Evolutionary conservation across 1,140 invertebrate species (phyloP), one percentile per base, ranked within the genome.

Genomic region (Pantala flavescens): DNA sequence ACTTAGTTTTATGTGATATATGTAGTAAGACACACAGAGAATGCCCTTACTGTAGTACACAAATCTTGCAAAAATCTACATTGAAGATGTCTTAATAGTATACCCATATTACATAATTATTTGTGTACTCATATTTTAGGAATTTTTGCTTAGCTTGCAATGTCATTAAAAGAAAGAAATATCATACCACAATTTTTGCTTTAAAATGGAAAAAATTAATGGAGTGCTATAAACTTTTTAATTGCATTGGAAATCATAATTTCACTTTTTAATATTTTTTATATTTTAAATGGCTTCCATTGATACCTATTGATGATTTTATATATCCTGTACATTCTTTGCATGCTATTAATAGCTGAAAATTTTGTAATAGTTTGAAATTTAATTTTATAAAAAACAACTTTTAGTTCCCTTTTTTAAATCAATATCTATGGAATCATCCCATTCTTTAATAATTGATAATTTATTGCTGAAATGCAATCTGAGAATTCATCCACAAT

Each of bases 1-100:
- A 96, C 85, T 92, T 92, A 83, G 93, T 94, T 79, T 86, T 95
- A 81, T 96, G 94, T 85, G 91, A 90, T 81, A 84, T 84, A 42
- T 96, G 94, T 87, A 91, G 92, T 75, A 86, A 87, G 73, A 90
- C 88, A 76, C 88, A 92, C 79, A 88, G 87, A 79, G 91, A 93
- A 84, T 95, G 93, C 83, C 93, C 94, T 28, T 93, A 94, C 85
- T 96, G 94, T 88, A 91, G 93, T 85, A 90, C 90, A 79, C 90
- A 90, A 74, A 88, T 92, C 78, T 63, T 12, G 5, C 49, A 63
- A 63, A 63, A 63, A 63, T 63, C 49, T 63, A 12, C 49, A 63
- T 63, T 63, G n/a, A 63, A 63, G 12, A 63, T 63, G 49, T 63
- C 49, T 63, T 63, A 63, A 63, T 21, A 16, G 12, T 63, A 19